These are phyloP conservation scores for Rhagium mordax DNA, from an alignment of 2,888 invertebrate species.

Conservation along the genomic window DNA sequence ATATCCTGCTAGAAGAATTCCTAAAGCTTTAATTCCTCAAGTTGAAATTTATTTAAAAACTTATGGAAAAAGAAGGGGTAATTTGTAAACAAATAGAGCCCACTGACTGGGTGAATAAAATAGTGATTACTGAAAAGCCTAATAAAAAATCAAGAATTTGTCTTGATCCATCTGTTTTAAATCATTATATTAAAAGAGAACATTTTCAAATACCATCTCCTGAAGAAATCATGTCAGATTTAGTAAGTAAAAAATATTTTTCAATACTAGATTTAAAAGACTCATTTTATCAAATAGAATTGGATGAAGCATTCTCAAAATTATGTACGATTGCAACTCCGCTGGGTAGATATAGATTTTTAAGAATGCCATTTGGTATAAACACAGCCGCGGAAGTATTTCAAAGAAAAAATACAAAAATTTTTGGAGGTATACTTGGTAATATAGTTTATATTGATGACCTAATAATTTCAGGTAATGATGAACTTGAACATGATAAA, in stretches of 20 bases:
- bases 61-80: constrained; percentile 14
- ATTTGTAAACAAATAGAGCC: constrained; percentile 23
- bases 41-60: constrained; percentile 11
- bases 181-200: constrained; percentile 31
- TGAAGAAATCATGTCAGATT: neutral
- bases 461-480: constrained; percentile 43
- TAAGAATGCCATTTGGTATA: constrained; percentile 54
- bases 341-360: constrained; percentile 50
- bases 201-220: constrained; percentile 24
- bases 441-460: constrained; percentile 56
- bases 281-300: neutral
- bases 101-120: constrained; percentile 26
- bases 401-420: constrained; percentile 44
- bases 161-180: constrained; percentile 30
- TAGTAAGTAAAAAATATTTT: neutral
- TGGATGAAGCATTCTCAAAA: constrained; percentile 6
- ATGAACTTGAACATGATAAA: constrained; percentile 45
- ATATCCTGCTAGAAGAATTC: neutral
- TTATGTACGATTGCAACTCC: constrained; percentile 7
- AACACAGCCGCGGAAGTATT: constrained; percentile 50
- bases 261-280: constrained; percentile 5
- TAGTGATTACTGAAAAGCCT: constrained; percentile 30
- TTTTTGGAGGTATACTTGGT: constrained; percentile 52
- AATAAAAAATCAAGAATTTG: constrained; percentile 23
- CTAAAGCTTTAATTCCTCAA: neutral